These are phyloP conservation scores for Pluvialis apricaria DNA, from an alignment of 2,113 vertebrate species.

Conservation along the genomic window DNA sequence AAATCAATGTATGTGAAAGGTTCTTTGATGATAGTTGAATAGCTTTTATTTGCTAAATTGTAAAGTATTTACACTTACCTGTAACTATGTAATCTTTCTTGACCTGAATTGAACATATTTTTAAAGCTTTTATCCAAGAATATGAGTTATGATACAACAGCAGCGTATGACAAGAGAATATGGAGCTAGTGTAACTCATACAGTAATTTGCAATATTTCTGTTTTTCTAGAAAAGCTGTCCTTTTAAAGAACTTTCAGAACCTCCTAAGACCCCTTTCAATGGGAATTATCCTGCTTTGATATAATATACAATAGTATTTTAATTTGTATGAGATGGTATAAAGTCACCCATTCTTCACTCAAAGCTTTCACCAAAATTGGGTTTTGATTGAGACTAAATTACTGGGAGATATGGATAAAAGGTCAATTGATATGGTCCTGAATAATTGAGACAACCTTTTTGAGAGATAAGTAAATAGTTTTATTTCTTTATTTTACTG, in stretches of 20 bases:
- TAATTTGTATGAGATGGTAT: neutral
- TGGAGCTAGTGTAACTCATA: neutral
- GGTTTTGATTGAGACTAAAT: neutral
- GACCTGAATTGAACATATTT: neutral
- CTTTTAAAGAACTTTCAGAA: neutral
- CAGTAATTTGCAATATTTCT: neutral
- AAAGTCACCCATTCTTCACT: neutral
- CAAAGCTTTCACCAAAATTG: neutral
- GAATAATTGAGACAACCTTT: neutral
- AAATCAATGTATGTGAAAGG: neutral
- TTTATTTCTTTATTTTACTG: neutral
- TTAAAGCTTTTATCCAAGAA: neutral
- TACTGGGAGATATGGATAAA: neutral
- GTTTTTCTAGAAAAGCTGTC: neutral
- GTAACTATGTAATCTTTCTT: neutral
- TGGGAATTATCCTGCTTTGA: neutral
- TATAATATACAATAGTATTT: neutral
- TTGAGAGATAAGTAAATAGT: neutral
- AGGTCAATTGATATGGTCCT: neutral
- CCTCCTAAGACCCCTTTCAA: neutral
- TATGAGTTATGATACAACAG: neutral
- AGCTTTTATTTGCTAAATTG: neutral
- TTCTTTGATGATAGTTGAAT: neutral
- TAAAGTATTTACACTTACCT: neutral
- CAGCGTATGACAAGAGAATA: neutral